Evolutionary conservation across 1,140 invertebrate genomes (phyloP).

Genomic region (Sycophaga agraensis): DNA sequence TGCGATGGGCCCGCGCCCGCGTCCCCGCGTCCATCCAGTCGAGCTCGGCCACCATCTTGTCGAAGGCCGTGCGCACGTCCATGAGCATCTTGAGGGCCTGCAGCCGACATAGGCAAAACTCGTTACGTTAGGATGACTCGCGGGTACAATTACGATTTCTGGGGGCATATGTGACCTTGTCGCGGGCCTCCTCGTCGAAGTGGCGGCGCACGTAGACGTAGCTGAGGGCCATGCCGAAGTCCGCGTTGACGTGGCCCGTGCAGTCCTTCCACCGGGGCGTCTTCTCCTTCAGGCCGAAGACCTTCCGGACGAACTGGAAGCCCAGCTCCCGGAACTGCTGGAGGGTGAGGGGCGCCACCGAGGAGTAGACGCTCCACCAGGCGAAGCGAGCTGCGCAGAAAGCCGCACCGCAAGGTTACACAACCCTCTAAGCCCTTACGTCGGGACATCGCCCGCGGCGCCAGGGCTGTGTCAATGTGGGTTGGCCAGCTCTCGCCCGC

Average conservation of each 20-base stretch:
- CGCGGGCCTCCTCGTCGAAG: constrained; percentile 68
- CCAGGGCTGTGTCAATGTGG: too few relatives aligned
- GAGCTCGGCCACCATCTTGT: constrained; percentile 66
- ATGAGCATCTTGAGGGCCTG: constrained; percentile 75
- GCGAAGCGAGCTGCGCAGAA: constrained; percentile 59
- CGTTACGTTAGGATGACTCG: too few relatives aligned
- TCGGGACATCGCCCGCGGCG: too few relatives aligned
- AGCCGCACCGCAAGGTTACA: too few relatives aligned
- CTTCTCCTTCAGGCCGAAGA: constrained; percentile 65
- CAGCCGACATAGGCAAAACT: too few relatives aligned
- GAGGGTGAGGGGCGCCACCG: constrained; percentile 65
- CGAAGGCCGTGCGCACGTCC: constrained; percentile 72
- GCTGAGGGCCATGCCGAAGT: constrained; percentile 77
- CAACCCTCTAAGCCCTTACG: too few relatives aligned
- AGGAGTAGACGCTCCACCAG: constrained; percentile 70
- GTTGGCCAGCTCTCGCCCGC: too few relatives aligned
- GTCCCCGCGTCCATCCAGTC: constrained; percentile 81
- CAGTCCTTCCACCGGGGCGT: constrained; percentile 73
- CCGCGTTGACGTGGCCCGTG: constrained; percentile 72
- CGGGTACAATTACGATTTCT: too few relatives aligned
- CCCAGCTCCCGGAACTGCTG: constrained; percentile 63
- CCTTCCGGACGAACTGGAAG: constrained; percentile 64
- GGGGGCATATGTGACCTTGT: constrained; percentile 59
- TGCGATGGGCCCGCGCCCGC: constrained; percentile 62
- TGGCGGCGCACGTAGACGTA: constrained; percentile 73